Evolutionary conservation across 2,888 invertebrate species (phyloP).

Genomic region (Mesochorus sp.): DNA sequence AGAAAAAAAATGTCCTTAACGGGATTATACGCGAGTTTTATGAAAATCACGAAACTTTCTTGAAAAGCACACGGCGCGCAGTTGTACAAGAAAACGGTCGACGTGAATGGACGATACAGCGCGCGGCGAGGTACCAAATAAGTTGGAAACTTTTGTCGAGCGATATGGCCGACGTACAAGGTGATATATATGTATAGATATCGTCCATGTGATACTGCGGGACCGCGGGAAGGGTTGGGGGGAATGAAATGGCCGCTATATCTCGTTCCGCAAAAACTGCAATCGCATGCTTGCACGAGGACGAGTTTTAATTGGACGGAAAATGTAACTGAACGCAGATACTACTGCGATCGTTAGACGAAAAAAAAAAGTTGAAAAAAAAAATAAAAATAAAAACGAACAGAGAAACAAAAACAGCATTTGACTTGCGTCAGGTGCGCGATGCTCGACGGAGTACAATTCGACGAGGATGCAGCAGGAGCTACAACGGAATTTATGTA

Average conservation of each 20-base stretch:
- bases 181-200: constrained; percentile 3
- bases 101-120: constrained; percentile 23
- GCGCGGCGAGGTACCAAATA: constrained; percentile 38
- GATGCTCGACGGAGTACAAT: constrained; percentile 18
- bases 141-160: constrained; percentile 49
- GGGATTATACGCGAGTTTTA: constrained; percentile 47
- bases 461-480: background rate
- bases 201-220: background rate
- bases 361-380: constrained; percentile 11
- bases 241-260: constrained; percentile 53
- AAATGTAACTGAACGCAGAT: constrained; percentile 26
- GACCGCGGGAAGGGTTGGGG: constrained; percentile 12
- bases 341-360: constrained; percentile 24
- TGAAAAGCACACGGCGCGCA: constrained; percentile 3
- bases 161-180: constrained; percentile 27
- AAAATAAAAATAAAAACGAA: too few relatives aligned
- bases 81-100: background rate
- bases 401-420: background rate
- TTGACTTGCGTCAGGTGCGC: constrained; percentile 18
- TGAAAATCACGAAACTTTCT: constrained; percentile 44
- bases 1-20: constrained; percentile 47
- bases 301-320: constrained; percentile 54
- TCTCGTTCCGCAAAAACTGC: constrained; percentile 36
- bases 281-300: constrained; percentile 35
- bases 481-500: constrained; percentile 8